Evolutionary conservation across 2,113 vertebrate genomes (phyloP).

Genomic region (Dicrurus megarhynchus): DNA sequence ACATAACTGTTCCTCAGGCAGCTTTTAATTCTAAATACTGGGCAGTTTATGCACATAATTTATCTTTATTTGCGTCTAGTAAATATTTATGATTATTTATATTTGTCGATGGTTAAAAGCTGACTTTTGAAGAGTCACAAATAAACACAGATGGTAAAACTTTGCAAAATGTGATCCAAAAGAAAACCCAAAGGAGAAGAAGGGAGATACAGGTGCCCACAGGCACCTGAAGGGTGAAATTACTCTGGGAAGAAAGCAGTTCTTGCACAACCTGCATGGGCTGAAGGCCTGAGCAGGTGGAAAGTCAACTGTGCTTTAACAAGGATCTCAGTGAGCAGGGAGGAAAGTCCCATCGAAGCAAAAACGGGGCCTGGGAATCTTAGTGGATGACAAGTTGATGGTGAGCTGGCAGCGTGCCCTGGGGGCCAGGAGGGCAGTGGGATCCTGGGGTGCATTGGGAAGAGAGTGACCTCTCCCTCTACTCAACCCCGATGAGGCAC

Average conservation of each 20-base stretch:
- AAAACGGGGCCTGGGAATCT: background rate
- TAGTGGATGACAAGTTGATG: background rate
- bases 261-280: background rate
- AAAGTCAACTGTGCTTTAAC: accelerated
- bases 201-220: background rate
- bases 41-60: background rate
- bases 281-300: background rate
- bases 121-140: background rate
- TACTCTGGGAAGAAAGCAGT: too few species aligned
- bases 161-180: background rate
- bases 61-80: background rate
- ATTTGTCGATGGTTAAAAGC: background rate
- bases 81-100: background rate
- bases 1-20: background rate
- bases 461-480: background rate
- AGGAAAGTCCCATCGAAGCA: background rate
- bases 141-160: background rate
- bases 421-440: background rate
- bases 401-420: background rate
- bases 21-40: background rate
- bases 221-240: background rate
- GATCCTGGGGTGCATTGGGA: background rate
- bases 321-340: accelerated
- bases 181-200: background rate
- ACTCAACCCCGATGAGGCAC: background rate